Evolutionary conservation across 2,113 vertebrate species (phyloP), one percentile per base, ranked within the genome.

Genomic region (Clarias magur): DNA sequence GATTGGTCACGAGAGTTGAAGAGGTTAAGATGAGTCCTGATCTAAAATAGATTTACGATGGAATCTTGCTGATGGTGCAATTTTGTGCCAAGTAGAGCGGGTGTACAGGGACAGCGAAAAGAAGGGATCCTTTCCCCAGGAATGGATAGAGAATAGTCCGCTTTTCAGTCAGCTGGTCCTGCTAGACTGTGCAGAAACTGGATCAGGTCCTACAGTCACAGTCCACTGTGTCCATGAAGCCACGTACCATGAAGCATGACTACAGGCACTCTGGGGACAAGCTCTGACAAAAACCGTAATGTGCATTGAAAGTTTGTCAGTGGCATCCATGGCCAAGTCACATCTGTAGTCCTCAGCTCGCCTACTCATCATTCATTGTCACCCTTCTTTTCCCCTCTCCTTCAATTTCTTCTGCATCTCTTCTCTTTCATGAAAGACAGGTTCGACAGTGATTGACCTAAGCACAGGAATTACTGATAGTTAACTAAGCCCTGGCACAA

Each of bases 161-260:
- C 21, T 86, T 27, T 38, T 59, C 67, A 68, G 75, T 76, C 84
- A 38, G 59, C 68, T 4, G 34, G 34, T 85, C 21, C 23, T 42
- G 62, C 48, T 67, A 27, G 60, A 13, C 59, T n/a, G 42, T 79
- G 27, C n/a, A 38, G 53, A 81, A 60, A 25, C 56, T 60, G 27
- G 65, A 81, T 75, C 42, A 48, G 62, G 57, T 86, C 80, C 65
- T 83, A 80, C 83, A 60, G 84, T 85, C 79, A 83, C 88, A 34
- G 34, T 82, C 42, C 68, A 42, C 56, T 76, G 48, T 48, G 7
- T 8, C 48, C 48, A 48, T 48, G 81, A 82, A 67, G 83, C 79
- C 67, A 63, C 42, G 15, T 53, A 78, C 83, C 27, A 60, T 82
- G 87, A 88, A 88, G 85, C 85, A 68, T 86, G 82, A 84, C 88